Percentiles rank a stretch among this genome's conserved stretches.
Evolutionary conservation across 1,140 invertebrate species (phyloP).

Genomic region (Drosophila willistoni): DNA sequence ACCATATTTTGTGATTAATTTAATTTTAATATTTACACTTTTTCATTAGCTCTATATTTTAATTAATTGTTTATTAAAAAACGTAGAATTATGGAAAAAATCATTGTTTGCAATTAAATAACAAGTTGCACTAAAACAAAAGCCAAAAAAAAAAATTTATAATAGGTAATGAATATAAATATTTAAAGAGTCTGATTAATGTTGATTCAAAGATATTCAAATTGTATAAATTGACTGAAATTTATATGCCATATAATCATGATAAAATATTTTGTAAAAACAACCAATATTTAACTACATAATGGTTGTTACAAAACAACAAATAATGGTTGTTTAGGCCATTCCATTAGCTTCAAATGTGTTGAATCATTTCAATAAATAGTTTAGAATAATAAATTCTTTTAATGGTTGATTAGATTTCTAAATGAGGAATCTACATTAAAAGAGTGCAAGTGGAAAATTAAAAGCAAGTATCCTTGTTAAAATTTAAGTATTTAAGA

Average conservation of each 20-base stretch:
- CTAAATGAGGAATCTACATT: no score
- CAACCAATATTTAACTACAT: no score
- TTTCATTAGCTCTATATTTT: slow-evolving; percentile 34
- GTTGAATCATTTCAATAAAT: no score
- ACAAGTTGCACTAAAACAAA: background rate
- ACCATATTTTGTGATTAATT: slow-evolving; percentile 36
- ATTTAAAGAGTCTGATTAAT: background rate
- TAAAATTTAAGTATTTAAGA: no score
- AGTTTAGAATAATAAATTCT: no score
- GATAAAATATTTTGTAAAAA: no score
- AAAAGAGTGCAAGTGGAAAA: no score
- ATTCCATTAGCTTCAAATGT: no score
- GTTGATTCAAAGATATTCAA: background rate
- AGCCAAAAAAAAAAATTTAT: background rate
- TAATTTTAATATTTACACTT: slow-evolving; percentile 36
- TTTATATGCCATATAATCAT: background rate
- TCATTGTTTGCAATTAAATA: slow-evolving; percentile 40
- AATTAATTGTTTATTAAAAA: slow-evolving; percentile 47
- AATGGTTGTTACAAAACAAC: no score
- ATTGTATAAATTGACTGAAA: background rate
- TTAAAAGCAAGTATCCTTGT: no score
- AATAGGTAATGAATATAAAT: background rate
- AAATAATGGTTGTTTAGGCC: no score
- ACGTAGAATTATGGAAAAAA: slow-evolving; percentile 25
- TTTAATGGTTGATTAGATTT: no score